Percentiles rank a stretch among this genome's conserved stretches.
phyloP scores from a whole-genome alignment of 2,888 invertebrate genomes.

The Ephialtes manifestator region DNA sequence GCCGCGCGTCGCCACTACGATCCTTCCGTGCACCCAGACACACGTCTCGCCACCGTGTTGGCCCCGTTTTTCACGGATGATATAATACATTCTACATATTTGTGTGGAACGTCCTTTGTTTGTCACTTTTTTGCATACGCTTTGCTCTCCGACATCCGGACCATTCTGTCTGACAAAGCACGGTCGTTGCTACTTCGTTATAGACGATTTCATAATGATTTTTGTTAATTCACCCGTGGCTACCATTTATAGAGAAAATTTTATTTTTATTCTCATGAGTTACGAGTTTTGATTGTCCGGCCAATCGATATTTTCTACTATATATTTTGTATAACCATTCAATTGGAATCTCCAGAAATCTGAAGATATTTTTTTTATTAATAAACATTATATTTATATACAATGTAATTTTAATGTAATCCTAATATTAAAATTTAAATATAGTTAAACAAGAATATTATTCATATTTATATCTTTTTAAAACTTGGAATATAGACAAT shows the following conservation, averaged over 20 bases:
- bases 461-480: no score
- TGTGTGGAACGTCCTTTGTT: conserved; percentile 7
- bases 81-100: conserved; percentile 24
- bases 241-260: background rate
- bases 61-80: conserved; percentile 35
- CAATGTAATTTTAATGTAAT: no score
- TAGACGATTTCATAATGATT: background rate
- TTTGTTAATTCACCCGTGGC: background rate
- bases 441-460: no score
- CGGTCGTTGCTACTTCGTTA: background rate
- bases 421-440: no score
- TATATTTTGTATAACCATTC: background rate
- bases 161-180: background rate
- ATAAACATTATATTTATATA: no score
- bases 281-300: background rate
- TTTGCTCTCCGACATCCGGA: background rate
- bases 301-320: background rate
- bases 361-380: background rate
- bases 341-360: background rate
- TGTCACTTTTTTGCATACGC: background rate
- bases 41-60: conserved; percentile 11
- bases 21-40: conserved; percentile 3
- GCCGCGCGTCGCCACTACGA: conserved; percentile 6
- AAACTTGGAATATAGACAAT: no score
- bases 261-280: background rate